Evolutionary conservation across 30 jellyfish, hydroid and myxozoan genomes (phyloP).

Genomic region (Turritopsis rubra): DNA sequence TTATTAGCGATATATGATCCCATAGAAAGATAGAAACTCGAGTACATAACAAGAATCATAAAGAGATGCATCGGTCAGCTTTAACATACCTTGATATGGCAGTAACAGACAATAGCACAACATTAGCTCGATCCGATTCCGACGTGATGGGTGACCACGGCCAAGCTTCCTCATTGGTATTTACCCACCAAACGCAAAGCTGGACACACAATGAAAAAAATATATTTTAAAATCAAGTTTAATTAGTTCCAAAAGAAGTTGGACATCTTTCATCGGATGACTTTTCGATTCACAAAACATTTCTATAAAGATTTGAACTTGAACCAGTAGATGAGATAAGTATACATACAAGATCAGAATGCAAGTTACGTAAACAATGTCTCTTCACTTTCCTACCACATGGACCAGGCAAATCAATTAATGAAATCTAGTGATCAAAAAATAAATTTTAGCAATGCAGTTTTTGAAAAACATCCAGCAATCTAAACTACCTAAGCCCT

Average conservation of each 20-base stretch:
- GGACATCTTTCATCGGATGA: background rate
- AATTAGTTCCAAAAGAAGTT: background rate
- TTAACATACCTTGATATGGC: constrained; percentile 14
- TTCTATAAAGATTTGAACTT: background rate
- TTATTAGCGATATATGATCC: too few species aligned
- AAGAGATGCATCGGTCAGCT: too few species aligned
- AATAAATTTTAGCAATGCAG: background rate
- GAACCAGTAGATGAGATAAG: background rate
- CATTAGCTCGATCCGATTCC: constrained; percentile 51
- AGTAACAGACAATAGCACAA: constrained; percentile 47
- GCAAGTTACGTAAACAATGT: constrained; percentile 27
- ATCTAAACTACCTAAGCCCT: too few species aligned
- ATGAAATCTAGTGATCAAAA: constrained; percentile 11
- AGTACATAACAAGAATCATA: too few species aligned
- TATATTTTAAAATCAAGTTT: background rate
- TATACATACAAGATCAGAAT: constrained; percentile 52
- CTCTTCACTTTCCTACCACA: constrained; percentile 44
- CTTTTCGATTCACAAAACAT: too few species aligned
- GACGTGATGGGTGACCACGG: constrained; percentile 73
- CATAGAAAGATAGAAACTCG: too few species aligned
- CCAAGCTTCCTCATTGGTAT: constrained; percentile 76
- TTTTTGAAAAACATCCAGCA: background rate
- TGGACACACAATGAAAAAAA: background rate
- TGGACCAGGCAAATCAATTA: constrained; percentile 66
- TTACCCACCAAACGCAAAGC: constrained; percentile 84